Conservation (phyloP, 2,113 vertebrate genomes). For the Serinus canaria region DNA sequence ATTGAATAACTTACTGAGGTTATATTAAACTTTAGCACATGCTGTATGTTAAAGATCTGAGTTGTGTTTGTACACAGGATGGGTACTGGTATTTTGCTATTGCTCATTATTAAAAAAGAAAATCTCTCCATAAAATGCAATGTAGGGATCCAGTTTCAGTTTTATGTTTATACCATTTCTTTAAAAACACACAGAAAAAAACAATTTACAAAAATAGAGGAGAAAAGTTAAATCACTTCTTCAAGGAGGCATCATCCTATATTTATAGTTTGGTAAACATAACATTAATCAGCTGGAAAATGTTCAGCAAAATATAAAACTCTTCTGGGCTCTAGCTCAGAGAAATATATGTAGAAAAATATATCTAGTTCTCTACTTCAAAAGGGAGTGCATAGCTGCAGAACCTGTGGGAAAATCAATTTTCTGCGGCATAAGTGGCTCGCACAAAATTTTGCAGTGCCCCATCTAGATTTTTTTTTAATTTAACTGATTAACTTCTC, state of each 20-base stretch:
- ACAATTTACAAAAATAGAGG: background rate
- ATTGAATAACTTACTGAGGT: background rate
- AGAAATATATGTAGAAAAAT: slow-evolving; percentile 49
- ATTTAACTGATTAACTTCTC: slow-evolving; percentile 31
- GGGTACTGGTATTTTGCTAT: background rate
- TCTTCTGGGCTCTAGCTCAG: slow-evolving; percentile 7
- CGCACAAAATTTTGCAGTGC: slow-evolving; percentile 6
- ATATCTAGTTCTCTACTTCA: slow-evolving; percentile 54
- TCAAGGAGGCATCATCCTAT: slow-evolving; percentile 11
- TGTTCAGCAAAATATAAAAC: slow-evolving; percentile 37
- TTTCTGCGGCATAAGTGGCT: slow-evolving; percentile 37
- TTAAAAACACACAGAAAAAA: slow-evolving; percentile 2
- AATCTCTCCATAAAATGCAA: background rate
- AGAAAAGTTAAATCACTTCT: slow-evolving; percentile 34
- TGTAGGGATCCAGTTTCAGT: background rate
- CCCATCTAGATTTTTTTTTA: background rate
- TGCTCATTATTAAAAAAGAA: background rate
- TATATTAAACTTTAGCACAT: background rate
- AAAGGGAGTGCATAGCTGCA: slow-evolving; percentile 49
- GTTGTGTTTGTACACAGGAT: background rate
- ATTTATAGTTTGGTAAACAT: slow-evolving; percentile 52
- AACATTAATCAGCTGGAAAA: slow-evolving; percentile 63
- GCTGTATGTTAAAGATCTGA: background rate
- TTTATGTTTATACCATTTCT: background rate
- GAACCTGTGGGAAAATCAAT: slow-evolving; percentile 64